A percentile compares a stretch with the other conserved stretches of the same genome.
phyloP scores from a whole-genome alignment of 2,888 invertebrate species.

The Yponomeuta evonymella region DNA sequence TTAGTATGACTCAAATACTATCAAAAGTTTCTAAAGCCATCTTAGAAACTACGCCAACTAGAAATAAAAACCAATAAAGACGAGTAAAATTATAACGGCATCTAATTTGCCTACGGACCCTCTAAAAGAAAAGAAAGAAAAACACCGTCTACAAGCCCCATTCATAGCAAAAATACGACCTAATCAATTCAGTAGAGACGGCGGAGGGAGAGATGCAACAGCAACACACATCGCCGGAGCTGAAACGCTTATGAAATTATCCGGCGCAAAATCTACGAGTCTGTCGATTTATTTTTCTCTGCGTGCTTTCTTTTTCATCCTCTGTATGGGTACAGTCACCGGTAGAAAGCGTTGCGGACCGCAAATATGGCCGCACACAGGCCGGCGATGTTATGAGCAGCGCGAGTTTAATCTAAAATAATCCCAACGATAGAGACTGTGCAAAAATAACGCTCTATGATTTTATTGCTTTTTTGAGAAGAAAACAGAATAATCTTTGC shows the following conservation, averaged over 20 bases:
- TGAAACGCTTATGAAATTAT: conserved; percentile 71
- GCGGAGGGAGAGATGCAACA: conserved; percentile 49
- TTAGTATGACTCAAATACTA: neutral
- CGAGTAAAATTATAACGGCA: neutral
- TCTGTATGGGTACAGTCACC: neutral
- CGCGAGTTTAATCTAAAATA: too few relatives aligned
- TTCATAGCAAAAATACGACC: conserved; percentile 65
- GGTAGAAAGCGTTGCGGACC: conserved; percentile 17
- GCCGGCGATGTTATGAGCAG: too few relatives aligned
- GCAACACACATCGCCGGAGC: conserved; percentile 47
- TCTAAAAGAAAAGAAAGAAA: conserved; percentile 33
- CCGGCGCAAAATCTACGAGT: conserved; percentile 63
- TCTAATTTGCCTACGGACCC: conserved; percentile 28
- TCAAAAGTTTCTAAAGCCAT: neutral
- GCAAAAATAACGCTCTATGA: too few relatives aligned
- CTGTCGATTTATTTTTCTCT: conserved; percentile 14
- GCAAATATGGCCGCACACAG: too few relatives aligned
- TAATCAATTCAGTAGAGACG: conserved; percentile 73
- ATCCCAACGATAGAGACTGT: too few relatives aligned
- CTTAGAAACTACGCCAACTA: neutral
- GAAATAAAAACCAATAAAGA: neutral
- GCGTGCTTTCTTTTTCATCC: neutral
- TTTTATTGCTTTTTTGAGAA: too few relatives aligned
- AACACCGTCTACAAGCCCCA: conserved; percentile 39
- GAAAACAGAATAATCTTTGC: too few relatives aligned